phyloP scores from a whole-genome alignment of 2,113 vertebrate genomes.

The Periophthalmus modestus region DNA sequence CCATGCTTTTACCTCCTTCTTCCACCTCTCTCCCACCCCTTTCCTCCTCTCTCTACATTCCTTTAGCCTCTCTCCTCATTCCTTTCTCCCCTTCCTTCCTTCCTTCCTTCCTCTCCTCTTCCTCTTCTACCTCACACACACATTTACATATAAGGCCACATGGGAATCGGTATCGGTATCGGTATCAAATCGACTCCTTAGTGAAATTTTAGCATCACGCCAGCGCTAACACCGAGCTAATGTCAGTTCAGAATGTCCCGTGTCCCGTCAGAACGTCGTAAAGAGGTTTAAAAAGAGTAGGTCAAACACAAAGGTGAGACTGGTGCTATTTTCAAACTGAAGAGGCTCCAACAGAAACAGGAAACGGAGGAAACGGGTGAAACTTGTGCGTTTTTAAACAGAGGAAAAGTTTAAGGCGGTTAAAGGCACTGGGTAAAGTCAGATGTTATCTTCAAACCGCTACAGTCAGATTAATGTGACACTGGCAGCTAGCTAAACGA shows the following conservation, averaged over 20 bases:
- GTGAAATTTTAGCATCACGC: neutral
- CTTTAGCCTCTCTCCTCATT: too few relatives aligned
- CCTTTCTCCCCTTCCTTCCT: too few relatives aligned
- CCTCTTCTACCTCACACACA: too few relatives aligned
- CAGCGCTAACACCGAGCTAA: neutral
- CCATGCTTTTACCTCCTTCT: too few relatives aligned
- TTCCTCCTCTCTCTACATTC: too few relatives aligned
- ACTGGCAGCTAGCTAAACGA: neutral
- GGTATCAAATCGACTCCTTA: too few relatives aligned
- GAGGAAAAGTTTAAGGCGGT: constrained; percentile 55
- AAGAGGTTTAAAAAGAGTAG: constrained; percentile 32
- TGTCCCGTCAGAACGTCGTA: constrained; percentile 61
- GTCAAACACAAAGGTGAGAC: constrained; percentile 35
- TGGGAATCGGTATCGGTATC: too few relatives aligned
- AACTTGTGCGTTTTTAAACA: constrained; percentile 46
- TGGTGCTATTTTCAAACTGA: constrained; percentile 18
- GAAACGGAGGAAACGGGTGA: too few relatives aligned
- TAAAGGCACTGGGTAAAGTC: constrained; percentile 61
- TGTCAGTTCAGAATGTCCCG: constrained; percentile 1
- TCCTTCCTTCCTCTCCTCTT: too few relatives aligned
- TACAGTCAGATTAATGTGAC: constrained; percentile 56
- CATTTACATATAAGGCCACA: too few relatives aligned
- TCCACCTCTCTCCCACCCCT: too few relatives aligned
- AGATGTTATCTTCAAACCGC: constrained; percentile 49
- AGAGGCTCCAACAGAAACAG: constrained; percentile 27